These are phyloP conservation scores for Dasyurus viverrinus DNA, from an alignment of 2,113 vertebrate species.

Conservation along the genomic window DNA sequence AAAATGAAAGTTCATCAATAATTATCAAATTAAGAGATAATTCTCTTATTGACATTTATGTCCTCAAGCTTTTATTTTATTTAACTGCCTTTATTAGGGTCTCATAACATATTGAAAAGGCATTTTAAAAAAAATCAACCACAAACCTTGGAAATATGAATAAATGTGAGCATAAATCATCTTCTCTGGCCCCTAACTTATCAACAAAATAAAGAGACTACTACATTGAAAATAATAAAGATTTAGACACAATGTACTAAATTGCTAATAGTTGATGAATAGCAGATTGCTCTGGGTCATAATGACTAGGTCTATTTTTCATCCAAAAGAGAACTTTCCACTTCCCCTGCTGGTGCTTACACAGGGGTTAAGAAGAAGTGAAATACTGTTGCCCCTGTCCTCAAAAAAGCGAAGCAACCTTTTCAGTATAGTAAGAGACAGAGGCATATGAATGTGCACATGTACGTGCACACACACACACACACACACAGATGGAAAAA, in stretches of 20 bases:
- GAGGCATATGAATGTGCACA: neutral
- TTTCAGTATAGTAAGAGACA: neutral
- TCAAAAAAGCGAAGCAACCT: slow-evolving; percentile 39
- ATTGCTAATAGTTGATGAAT: slow-evolving; percentile 38
- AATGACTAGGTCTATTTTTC: neutral
- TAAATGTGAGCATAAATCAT: slow-evolving; percentile 47
- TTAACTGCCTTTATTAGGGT: slow-evolving; percentile 52
- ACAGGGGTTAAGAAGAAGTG: slow-evolving; percentile 53
- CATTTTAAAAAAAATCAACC: slow-evolving; percentile 37
- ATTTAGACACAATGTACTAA: slow-evolving; percentile 13
- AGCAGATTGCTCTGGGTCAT: neutral
- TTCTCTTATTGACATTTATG: neutral
- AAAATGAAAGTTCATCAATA: neutral
- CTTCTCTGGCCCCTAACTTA: slow-evolving; percentile 10
- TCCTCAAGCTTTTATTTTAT: slow-evolving; percentile 53
- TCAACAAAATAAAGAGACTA: slow-evolving; percentile 10
- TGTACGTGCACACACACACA: too few species aligned
- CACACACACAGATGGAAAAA: too few species aligned
- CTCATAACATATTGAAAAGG: slow-evolving; percentile 7
- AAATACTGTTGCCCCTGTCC: slow-evolving; percentile 15
- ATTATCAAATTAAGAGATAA: slow-evolving; percentile 39
- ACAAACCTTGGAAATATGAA: slow-evolving; percentile 45
- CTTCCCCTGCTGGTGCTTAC: neutral
- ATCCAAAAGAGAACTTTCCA: slow-evolving; percentile 33
- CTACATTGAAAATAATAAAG: slow-evolving; percentile 12